A percentile compares a stretch with the other conserved stretches of the same genome.
Conservation (phyloP, 2,113 vertebrate species). For the Sturnus vulgaris region DNA sequence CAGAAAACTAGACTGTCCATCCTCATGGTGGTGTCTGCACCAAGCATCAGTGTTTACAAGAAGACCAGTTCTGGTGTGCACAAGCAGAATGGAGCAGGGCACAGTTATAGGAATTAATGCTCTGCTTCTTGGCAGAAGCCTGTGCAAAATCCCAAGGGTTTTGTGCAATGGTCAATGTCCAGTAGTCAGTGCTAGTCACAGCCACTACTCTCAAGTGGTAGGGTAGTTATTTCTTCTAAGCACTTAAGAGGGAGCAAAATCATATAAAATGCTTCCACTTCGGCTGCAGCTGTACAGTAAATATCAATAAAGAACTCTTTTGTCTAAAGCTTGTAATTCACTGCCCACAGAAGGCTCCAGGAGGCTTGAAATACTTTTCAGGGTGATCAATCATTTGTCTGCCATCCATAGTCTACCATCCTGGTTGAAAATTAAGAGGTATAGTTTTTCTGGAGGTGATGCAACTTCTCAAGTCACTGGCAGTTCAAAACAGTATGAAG, state of each 20-base stretch:
- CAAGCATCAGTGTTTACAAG: not conserved
- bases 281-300: not conserved
- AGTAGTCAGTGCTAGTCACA: not conserved
- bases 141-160: not conserved
- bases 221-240: not conserved
- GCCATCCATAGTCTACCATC: not conserved
- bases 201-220: not conserved
- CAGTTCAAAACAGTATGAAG: not conserved
- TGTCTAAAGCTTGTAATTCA: not conserved
- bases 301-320: not conserved
- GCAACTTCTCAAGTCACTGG: not conserved
- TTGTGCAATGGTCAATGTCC: not conserved
- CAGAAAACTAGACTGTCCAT: not conserved
- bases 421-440: not conserved
- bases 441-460: not conserved
- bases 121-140: not conserved
- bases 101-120: not conserved
- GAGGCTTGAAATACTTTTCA: not conserved
- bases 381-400: not conserved
- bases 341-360: not conserved
- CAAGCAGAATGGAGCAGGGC: not conserved
- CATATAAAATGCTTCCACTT: not conserved
- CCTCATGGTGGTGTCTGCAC: not conserved
- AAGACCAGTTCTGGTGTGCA: not conserved
- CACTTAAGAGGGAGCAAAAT: not conserved